Percentiles rank a stretch among this genome's conserved stretches.
phyloP scores from a whole-genome alignment of 1,140 invertebrate species.

The Caenorhabditis elegans region DNA sequence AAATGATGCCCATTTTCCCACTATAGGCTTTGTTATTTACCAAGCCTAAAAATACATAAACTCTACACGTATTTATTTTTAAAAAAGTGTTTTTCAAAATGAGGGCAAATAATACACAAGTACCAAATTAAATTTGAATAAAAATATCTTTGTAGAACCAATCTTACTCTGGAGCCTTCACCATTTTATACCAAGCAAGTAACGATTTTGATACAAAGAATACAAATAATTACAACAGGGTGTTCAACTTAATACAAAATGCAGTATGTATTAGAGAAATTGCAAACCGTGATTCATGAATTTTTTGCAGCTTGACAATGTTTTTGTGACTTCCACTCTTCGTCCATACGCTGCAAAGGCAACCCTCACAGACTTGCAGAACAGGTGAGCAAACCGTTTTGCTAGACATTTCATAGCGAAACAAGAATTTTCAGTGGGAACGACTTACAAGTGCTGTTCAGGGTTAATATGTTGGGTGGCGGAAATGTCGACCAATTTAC shows the following conservation, averaged over 20 bases:
- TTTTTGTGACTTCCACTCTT: not conserved
- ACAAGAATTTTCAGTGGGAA: constrained; percentile 9
- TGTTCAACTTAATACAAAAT: not conserved
- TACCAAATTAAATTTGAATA: no score
- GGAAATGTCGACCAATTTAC: not conserved
- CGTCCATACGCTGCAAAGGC: not conserved
- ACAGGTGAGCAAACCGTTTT: constrained; percentile 17
- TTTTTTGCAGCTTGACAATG: not conserved
- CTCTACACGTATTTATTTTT: no score
- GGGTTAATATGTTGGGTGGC: not conserved
- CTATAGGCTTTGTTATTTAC: no score
- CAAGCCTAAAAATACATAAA: no score
- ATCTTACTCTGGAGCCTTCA: not conserved
- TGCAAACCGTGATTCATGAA: not conserved
- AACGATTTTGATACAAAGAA: not conserved
- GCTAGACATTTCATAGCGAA: not conserved
- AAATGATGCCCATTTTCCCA: no score
- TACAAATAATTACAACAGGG: not conserved
- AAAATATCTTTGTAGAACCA: not conserved
- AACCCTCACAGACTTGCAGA: not conserved
- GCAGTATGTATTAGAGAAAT: not conserved
- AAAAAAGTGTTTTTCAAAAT: no score
- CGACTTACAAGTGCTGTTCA: not conserved
- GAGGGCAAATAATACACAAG: no score
- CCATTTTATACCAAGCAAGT: not conserved